Conservation (phyloP, 2,113 vertebrate species). For the Pundamilia nyererei region DNA sequence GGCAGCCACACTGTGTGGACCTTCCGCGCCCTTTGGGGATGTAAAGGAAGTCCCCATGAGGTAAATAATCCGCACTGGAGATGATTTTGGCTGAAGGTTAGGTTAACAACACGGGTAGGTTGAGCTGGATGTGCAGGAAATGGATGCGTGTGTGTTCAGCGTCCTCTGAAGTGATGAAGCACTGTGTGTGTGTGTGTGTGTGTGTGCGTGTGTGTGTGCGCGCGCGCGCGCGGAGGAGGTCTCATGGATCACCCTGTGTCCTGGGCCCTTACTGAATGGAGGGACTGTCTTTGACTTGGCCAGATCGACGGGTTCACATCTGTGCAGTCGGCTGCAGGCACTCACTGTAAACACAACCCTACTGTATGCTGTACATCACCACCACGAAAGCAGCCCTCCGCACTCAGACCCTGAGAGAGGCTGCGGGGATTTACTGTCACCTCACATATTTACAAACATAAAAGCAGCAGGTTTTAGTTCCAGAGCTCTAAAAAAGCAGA, state of each 20-base stretch:
- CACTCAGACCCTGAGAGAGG: background rate
- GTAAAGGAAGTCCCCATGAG: background rate
- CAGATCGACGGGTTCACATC: background rate
- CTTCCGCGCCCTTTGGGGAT: background rate
- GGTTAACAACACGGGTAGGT: background rate
- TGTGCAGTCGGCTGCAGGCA: background rate
- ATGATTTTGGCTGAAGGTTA: background rate
- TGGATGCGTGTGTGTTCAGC: background rate
- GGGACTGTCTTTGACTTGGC: slow-evolving; percentile 35
- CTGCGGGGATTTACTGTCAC: background rate
- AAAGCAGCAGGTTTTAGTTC: background rate
- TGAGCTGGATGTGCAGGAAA: background rate
- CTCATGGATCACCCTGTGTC: slow-evolving; percentile 6
- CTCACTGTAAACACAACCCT: background rate
- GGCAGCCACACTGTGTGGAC: background rate
- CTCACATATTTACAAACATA: background rate
- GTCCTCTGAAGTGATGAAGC: background rate
- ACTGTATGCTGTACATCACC: background rate
- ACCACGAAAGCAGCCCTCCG: background rate
- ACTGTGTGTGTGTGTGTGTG: background rate
- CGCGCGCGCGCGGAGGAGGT: background rate
- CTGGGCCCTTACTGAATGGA: slow-evolving; percentile 33
- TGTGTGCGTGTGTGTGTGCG: background rate
- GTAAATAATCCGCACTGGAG: background rate
- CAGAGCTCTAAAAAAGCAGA: background rate